Percentiles rank a stretch among this genome's conserved stretches.
Evolutionary conservation across 2,888 invertebrate species (phyloP).

Genomic region (Hymenopus coronatus): DNA sequence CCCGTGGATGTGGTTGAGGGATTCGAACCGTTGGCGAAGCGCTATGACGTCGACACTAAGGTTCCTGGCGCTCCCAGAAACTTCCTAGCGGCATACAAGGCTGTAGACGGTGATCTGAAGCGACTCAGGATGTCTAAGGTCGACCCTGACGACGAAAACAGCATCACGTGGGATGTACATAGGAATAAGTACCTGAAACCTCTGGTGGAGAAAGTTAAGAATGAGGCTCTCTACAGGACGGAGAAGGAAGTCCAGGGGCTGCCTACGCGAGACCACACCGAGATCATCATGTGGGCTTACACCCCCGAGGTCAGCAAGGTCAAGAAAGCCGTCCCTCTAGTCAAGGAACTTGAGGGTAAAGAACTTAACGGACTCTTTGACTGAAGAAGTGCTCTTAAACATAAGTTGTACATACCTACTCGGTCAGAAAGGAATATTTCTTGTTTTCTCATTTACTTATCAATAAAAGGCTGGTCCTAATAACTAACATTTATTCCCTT

Average conservation of each 20-base stretch:
- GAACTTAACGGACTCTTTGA: constrained; percentile 41
- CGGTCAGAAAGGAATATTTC: too few species aligned
- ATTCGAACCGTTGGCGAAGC: constrained; percentile 54
- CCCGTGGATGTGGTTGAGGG: constrained; percentile 58
- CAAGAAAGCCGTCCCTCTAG: constrained; percentile 55
- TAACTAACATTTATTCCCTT: too few species aligned
- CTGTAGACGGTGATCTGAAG: constrained; percentile 69
- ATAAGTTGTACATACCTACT: too few species aligned
- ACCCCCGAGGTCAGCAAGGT: constrained; percentile 67
- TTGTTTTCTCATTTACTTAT: too few species aligned
- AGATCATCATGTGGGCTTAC: constrained; percentile 72
- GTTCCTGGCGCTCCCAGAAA: constrained; percentile 31
- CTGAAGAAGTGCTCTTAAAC: not conserved
- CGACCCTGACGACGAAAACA: constrained; percentile 52
- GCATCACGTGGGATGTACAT: constrained; percentile 72
- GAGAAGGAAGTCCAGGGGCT: constrained; percentile 61
- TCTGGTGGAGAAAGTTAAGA: constrained; percentile 52
- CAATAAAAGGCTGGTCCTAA: too few species aligned
- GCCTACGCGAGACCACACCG: constrained; percentile 65
- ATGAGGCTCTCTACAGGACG: constrained; percentile 54
- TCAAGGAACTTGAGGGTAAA: constrained; percentile 42
- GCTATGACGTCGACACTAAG: constrained; percentile 51
- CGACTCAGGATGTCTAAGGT: constrained; percentile 57
- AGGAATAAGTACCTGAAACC: constrained; percentile 58
- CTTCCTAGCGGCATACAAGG: constrained; percentile 53